Evolutionary conservation across 2,888 invertebrate species (phyloP), one percentile per base, ranked within the genome.

Genomic region (Phalera bucephala): DNA sequence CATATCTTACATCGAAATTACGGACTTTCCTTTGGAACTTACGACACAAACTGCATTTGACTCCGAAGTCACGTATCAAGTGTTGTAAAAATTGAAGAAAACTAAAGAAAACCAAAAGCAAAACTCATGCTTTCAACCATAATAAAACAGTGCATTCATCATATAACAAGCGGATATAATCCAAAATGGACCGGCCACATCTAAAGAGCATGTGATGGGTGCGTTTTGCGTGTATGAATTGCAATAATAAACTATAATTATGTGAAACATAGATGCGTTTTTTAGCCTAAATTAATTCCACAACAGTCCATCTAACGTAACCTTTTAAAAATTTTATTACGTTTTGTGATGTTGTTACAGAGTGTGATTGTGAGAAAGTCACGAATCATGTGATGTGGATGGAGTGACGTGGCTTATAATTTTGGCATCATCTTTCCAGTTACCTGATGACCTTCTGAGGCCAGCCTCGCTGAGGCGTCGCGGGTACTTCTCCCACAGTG

Each of bases 401-500:
- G n/a, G n/a, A n/a, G 43, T 34, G 39, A 44, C 45, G 45, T 53
- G 50, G 53, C 47, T 19, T 49, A 31, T 46, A 52, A 49, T 51
- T 49, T 60, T 44, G 50, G 37, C 33, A 39, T 53, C 43, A 38
- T 47, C 47, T 62, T 63, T 63, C 58, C 45, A 58, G 55, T 87
- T 93, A 95, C 95, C 95, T 93, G 94, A 94, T 71, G 93, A 93
- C 80, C 94, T 91, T 69, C 94, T 92, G 58, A 94, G 91, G 72
- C 94, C 94, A 64, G 94, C 94, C 88, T 94, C 94, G 86, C 93
- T 93, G 73, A 94, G 91, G 74, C 94, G 92, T 64, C 94, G 92
- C 59, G 93, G 92, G 68, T 94, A 93, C 75, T 91, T 91, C 81
- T 94, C 94, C 94, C 94, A 94, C 41, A 94, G 91, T 64, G 92